Conservation (phyloP, 1,140 invertebrate species). For the Drosophila fuyamai region DNA sequence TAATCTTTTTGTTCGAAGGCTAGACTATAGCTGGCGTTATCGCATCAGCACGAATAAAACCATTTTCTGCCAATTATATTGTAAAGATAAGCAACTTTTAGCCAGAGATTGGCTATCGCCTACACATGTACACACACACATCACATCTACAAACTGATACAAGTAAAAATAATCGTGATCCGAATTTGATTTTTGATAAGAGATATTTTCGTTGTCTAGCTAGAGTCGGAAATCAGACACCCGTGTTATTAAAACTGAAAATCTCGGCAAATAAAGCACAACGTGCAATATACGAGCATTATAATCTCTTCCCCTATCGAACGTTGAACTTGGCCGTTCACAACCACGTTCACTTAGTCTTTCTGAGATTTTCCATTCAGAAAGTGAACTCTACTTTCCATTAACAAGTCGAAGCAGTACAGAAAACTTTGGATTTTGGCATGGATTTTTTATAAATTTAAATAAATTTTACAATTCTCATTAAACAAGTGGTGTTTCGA, state of each 20-base stretch:
- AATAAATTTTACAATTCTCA: too few relatives aligned
- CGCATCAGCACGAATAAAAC: constrained; percentile 12
- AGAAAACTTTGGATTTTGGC: neutral
- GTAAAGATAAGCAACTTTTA: constrained; percentile 39
- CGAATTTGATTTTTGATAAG: constrained; percentile 47
- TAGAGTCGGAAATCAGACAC: constrained; percentile 12
- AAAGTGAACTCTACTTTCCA: neutral
- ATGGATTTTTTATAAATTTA: neutral
- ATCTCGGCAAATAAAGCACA: constrained; percentile 13
- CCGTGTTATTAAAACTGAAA: constrained; percentile 9
- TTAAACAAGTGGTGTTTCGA: too few relatives aligned
- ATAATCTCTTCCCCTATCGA: constrained; percentile 56
- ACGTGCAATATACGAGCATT: neutral
- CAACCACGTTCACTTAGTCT: constrained; percentile 10
- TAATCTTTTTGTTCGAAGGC: neutral
- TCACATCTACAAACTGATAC: neutral
- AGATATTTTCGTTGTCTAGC: constrained; percentile 24
- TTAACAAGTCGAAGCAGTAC: neutral
- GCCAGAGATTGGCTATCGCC: neutral
- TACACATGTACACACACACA: neutral
- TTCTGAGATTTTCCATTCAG: neutral
- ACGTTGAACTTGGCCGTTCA: constrained; percentile 58
- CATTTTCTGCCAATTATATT: constrained; percentile 46
- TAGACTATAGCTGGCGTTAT: constrained; percentile 7
- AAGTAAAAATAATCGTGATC: constrained; percentile 9